Evolutionary conservation across 2,113 vertebrate species (phyloP), one percentile per base, ranked within the genome.

Genomic region (Pelobates fuscus): DNA sequence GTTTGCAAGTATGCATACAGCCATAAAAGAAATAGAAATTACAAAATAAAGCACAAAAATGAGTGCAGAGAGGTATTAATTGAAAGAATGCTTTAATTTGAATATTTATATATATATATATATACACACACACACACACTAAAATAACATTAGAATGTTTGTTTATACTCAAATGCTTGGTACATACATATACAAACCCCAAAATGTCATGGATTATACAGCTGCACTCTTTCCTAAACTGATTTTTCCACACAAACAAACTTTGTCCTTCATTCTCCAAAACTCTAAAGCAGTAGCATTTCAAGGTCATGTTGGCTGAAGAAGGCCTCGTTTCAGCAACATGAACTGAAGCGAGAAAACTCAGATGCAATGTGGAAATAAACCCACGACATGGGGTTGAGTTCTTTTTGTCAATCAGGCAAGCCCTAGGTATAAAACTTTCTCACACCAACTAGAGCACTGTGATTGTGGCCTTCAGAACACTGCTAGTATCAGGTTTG

Each of bases 271-370:
- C 91, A 84, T 86, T 88, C 87, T 74, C 80, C 43, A 20, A 80
- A 89, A 92, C 90, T 94, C 82, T 80, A 87, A 75, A 88, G 90
- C 89, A 80, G 86, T 86, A 86, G 86, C 85, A 86, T 92, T 87
- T 94, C 96, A 98, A 98, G 97, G 97, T 98, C 95, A 97, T 92
- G 88, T 78, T 84, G 86, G 87, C 71, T 82, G 81, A 84, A 67
- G 72, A 84, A 91, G 90, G 90, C 91, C 91, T 80, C 54, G 74
- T 78, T 80, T 67, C 58, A 52, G 82, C 84, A 86, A 89, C 85
- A 88, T 80, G 82, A 69, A 87, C 84, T 81, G 84, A 85, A 80
- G 83, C 78, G 83, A 81, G 46, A 78, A 46, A 77, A 62, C 43
- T 55, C 11, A 67, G 23, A 14, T 73, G 30, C 0, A 41, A 14